Conservation (phyloP, 2,888 invertebrate genomes). For the Netelia virgata region DNA sequence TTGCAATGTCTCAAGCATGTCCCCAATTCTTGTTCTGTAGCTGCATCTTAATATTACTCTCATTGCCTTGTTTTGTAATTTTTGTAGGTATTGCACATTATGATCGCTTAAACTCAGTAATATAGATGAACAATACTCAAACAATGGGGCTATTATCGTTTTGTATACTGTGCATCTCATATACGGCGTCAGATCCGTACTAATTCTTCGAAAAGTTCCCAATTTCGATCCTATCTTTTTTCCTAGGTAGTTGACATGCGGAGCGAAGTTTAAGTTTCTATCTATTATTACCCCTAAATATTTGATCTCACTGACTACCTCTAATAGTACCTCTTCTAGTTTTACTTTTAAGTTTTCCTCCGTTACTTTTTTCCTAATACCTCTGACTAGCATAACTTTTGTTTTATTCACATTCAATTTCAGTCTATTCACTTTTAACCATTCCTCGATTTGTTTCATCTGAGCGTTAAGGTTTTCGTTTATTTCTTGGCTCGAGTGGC, state of each 20-base stretch:
- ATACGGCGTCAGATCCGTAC: no score
- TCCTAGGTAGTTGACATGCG: background rate
- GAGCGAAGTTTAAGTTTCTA: background rate
- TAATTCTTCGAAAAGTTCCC: background rate
- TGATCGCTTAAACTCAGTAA: slow-evolving; percentile 43
- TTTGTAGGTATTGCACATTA: slow-evolving; percentile 39
- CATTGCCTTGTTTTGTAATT: slow-evolving; percentile 59
- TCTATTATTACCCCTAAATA: background rate
- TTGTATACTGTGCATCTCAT: slow-evolving; percentile 36
- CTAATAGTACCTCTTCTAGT: background rate
- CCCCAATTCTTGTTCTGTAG: slow-evolving; percentile 37
- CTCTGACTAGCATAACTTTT: background rate
- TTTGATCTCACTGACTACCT: background rate
- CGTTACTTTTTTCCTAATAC: background rate
- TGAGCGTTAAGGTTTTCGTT: background rate
- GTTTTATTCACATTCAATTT: background rate
- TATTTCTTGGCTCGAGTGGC: background rate
- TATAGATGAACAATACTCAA: slow-evolving; percentile 56
- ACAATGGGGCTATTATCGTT: slow-evolving; percentile 43
- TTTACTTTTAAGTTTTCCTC: background rate
- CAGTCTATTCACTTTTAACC: background rate
- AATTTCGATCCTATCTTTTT: background rate
- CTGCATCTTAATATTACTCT: slow-evolving; percentile 46
- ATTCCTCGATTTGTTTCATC: background rate
- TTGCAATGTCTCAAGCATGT: slow-evolving; percentile 43